Evolutionary conservation across 1,140 invertebrate species (phyloP), one percentile per base, ranked within the genome.

Genomic region (Diachasma alloeum): DNA sequence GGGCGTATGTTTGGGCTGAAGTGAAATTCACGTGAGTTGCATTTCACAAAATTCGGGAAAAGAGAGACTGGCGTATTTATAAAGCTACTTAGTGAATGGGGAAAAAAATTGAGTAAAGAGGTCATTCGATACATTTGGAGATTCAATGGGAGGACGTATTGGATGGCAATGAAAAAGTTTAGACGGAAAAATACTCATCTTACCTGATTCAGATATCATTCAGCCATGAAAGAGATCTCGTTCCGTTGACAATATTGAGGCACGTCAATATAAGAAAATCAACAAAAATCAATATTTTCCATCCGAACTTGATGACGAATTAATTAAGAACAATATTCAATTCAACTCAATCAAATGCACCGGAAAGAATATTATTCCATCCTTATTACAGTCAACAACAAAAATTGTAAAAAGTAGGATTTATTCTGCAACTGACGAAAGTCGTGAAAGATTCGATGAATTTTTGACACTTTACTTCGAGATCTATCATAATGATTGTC

Each of bases 1-100:
- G 82, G 84, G 84, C 69, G 83, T 81, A 37, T 84, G 83, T 85
- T 85, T 85, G 80, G 78, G 80, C 81, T 73, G 53, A 72, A 66
- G 22, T 24, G 4, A 44, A 37, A 75, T 69, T 46, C 83, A 84
- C 83, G 83, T 85, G 83, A 68, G 80, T 78, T 15, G 9, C 42
- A 19, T 31, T 22, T 71, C 17, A 44, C 17, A 73, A 77, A 15
- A 56, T 19, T 46, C 4, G n/a, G n/a, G n/a, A 67, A 44, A 67
- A 68, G 13, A n/a, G n/a, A n/a, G 10, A 17, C 13, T 71, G 8
- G 1, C 46, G 3, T 22, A 46, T 24, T 46, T 6, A 5, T 42
- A 15, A 56, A 46, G 22, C 1, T 22, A 22, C 22, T n/a, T 42
- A 22, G 42, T 8, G 26, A 42, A 17, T 24, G 42, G 9, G 15